Base-by-base conservation (phyloP, 2,888 invertebrate species). In the Leptopilina myrica region DNA sequence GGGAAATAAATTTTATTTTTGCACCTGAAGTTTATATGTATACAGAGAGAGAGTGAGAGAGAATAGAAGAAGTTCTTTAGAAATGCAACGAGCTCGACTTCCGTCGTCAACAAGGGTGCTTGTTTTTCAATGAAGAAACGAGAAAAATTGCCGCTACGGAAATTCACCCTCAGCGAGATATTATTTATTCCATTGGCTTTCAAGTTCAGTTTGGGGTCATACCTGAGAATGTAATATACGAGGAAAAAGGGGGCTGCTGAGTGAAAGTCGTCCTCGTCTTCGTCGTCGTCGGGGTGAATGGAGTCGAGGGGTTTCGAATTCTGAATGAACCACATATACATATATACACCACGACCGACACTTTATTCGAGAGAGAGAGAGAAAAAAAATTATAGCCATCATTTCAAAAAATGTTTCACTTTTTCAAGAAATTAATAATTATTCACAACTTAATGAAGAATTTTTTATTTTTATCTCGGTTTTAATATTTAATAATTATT, bases 61-160 rank as follows among this genome's bases (percentile, higher is more conserved):
- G 43, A 65, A n/a, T 65, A 33, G 64, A 6, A 69, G 26, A 5
- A 11, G 46, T 49, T 56, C 69, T 49, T 73, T 53, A 53, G 33
- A 73, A 73, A 33, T 73, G 49, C 56, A 73, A 73, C n/a, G 69
- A 73, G 53, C 56, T 73, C 53, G 69, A 53, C 69, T 69, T 69
- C 69, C 69, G 69, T 69, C 69, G 69, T 53, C 69, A 69, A 69
- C 14, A 33, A 69, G 69, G 69, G 53, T 26, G 49, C 69, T 26
- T 14, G 62, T 20, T 56, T 33, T 69, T 69, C 33, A 69, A 69
- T 69, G 69, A 26, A 20, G 33, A 20, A 49, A 53, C 14, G 69
- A 20, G 33, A 33, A 56, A 56, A 73, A n/a, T 73, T 73, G n/a
- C 53, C 12, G 53, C 49, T 56, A 14, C 53, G 56, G 53, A 73